Evolutionary conservation across 2,888 invertebrate genomes (phyloP), one percentile per base, ranked within the genome.

Genomic region (Zygaena filipendulae): DNA sequence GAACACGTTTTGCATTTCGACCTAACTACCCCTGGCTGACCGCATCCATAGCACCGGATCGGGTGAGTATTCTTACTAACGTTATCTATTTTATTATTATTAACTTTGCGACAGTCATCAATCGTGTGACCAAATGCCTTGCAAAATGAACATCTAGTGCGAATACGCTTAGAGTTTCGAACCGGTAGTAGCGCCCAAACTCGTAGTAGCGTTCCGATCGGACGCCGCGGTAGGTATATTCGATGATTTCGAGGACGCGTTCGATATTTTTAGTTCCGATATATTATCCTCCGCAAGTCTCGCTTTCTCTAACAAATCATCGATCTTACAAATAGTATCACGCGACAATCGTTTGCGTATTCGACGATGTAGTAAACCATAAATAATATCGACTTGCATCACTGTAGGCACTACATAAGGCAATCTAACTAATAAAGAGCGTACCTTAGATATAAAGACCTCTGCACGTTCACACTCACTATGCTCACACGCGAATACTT

Each of bases 361-460:
- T 4, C 39, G 27, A 2, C 29, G 23, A 29, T 41, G 31, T 4
- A 42, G 23, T 2, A 44, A 29, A 2, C 44, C 39, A 14, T 42
- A 44, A 0, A 32, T 21, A 32, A 45, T 38, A 16, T 45, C 44
- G 2, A 39, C 14, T 13, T 38, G 27, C 3, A 33, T 32, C 2
- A 7, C 11, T 8, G 30, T 13, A 4, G 14, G 12, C 8, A 28
- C 4, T 3, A 7, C 7, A 21, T 27, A 21, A 7, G 29, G 27
- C 9, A 26, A 13, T 7, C 24, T 22, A 9, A 12, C n/a, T n/a
- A n/a, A n/a, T n/a, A 25, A 16, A 9, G 26, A 13, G 9, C 33
- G 29, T n/a, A 25, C 25, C 12, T 13, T 13, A 25, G 20, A 21
- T 8, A 29, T 16, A 13, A 25, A 25, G 3, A 29, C 25, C 13